Base-by-base conservation (phyloP, 2,113 vertebrate species). In the Octodon degus region DNA sequence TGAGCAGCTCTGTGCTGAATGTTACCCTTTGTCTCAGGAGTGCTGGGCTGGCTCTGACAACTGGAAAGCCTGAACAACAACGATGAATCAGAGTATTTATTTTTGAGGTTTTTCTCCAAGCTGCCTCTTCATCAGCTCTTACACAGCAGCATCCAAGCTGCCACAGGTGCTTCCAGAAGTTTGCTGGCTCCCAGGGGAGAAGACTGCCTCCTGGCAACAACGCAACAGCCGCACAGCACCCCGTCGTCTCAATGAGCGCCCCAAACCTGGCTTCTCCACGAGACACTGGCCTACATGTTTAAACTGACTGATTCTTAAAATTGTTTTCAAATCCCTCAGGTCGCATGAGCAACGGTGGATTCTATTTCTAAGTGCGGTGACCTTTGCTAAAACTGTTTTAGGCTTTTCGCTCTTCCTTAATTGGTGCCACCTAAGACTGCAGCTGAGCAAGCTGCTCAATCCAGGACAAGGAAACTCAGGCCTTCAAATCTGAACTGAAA, bases 61-160 rank as follows among this genome's bases (percentile, higher is more conserved):
- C 92, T 96, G 97, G 95, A 83, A 94, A 97, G 95, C 95, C 96
- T 97, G 94, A 97, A 98, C 96, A 97, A 97, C 97, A 97, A 92
- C 86, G 96, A 98, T 97, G 97, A 98, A 98, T 97, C 97, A 97
- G 96, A 96, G 97, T 96, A 95, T 97, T 98, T 98, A 98, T 97
- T 98, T 97, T 97, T 97, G 96, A 97, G 97, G 88, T 97, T 97
- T 97, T 97, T 96, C 97, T 97, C 96, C 92, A 96, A 96, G 89
- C 97, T 97, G 97, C 97, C 97, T 97, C 97, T 97, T 98, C 97
- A 97, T 97, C 95, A 96, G 96, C 94, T 95, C 97, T 96, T 97
- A 98, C 97, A 98, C 97, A 97, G 97, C 95, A 97, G 97, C 96
- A 96, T 97, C 97, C 95, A 95, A 94, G 96, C 96, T 97, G 95